Conservation (phyloP, 2,113 vertebrate species). For the Pagrus major region DNA sequence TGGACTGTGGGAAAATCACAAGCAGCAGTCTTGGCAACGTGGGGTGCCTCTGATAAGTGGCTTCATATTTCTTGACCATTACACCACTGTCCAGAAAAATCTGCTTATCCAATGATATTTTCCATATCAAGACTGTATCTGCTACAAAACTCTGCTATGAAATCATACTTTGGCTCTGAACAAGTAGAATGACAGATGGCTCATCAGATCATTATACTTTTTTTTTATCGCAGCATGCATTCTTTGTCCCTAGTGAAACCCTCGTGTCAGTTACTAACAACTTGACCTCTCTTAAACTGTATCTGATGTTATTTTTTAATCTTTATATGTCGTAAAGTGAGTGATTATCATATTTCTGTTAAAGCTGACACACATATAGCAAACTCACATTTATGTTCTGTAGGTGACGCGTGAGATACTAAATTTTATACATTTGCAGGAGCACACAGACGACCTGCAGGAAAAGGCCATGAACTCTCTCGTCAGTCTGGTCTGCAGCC, state of each 20-base stretch:
- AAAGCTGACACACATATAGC: background rate
- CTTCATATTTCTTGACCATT: background rate
- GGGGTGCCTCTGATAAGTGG: background rate
- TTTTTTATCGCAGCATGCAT: too few species aligned
- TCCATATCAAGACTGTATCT: background rate
- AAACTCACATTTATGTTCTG: background rate
- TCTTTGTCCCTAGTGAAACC: background rate
- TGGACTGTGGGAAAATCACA: background rate
- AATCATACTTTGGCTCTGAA: background rate
- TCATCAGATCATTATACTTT: background rate
- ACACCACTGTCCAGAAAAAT: background rate
- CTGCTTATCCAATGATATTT: background rate
- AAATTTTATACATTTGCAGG: constrained; percentile 50
- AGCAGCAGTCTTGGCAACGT: background rate
- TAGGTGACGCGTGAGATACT: background rate
- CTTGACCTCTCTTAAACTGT: background rate
- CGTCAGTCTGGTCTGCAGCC: constrained; percentile 83
- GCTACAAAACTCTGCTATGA: background rate
- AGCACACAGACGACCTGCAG: constrained; percentile 81
- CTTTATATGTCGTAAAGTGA: background rate
- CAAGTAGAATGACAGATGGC: background rate
- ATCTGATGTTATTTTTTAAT: background rate
- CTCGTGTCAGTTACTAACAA: background rate
- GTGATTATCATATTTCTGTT: background rate
- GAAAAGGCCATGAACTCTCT: constrained; percentile 76